Evolutionary conservation across 2,888 invertebrate genomes (phyloP).

Genomic region (Limnephilus marmoratus): DNA sequence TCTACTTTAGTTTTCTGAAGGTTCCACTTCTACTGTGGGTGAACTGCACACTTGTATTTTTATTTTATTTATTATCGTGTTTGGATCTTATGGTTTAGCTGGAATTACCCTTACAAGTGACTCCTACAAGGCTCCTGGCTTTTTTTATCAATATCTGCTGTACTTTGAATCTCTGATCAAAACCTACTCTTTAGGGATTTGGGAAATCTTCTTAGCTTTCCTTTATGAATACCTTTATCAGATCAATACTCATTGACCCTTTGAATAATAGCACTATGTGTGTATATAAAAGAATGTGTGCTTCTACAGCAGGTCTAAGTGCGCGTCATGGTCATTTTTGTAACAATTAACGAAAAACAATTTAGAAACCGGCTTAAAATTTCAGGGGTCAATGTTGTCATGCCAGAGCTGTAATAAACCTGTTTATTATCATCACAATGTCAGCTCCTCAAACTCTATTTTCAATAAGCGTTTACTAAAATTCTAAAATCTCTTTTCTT

Average conservation of each 20-base stretch:
- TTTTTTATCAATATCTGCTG: not conserved
- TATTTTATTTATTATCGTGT: not conserved
- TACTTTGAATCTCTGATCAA: not conserved
- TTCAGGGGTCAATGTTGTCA: not conserved
- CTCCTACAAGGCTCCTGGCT: not conserved
- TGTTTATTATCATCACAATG: not conserved
- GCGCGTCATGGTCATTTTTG: not conserved
- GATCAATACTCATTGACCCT: not conserved
- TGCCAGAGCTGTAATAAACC: not conserved
- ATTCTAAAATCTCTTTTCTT: constrained; percentile 7
- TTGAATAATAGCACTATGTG: not conserved
- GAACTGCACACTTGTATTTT: not conserved
- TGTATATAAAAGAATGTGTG: not conserved
- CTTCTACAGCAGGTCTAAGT: not conserved
- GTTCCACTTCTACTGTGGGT: too few species aligned
- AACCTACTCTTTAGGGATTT: not conserved
- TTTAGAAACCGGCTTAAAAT: not conserved
- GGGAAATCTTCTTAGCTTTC: not conserved
- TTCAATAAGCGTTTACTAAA: constrained; percentile 9
- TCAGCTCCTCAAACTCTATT: constrained; percentile 11
- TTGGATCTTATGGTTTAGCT: not conserved
- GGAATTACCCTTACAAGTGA: not conserved
- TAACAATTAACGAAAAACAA: not conserved
- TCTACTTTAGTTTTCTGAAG: too few species aligned
- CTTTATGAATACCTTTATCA: not conserved